Conservation (phyloP, 2,797 vertebrate species). For the Dipus sagitta region DNA sequence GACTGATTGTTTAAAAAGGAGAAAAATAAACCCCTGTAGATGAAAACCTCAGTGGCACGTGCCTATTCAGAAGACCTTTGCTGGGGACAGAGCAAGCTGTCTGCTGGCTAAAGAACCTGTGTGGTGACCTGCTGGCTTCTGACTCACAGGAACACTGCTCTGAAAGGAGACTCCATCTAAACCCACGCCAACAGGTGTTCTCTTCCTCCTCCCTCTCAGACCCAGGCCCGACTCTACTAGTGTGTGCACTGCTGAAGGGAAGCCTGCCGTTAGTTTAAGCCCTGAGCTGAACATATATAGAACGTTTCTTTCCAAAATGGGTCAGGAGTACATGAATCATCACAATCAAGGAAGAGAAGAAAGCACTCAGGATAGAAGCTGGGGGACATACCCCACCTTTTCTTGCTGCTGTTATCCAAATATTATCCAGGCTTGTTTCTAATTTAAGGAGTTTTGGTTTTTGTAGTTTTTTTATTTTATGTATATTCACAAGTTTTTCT, state of each 20-base stretch:
- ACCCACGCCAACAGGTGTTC: too few species aligned
- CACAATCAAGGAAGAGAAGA: not conserved
- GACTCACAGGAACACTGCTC: not conserved
- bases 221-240: not conserved
- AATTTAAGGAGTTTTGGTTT: not conserved
- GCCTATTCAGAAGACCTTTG: not conserved
- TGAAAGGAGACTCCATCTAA: not conserved
- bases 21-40: not conserved
- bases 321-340: not conserved
- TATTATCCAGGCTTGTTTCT: not conserved
- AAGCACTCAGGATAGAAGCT: not conserved
- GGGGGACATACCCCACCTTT: not conserved
- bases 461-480: not conserved
- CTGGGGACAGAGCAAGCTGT: not conserved
- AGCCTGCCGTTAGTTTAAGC: constrained; percentile 24
- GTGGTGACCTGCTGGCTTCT: not conserved
- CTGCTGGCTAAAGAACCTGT: not conserved
- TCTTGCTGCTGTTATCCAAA: not conserved
- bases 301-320: not conserved
- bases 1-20: not conserved
- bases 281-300: not conserved
- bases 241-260: not conserved
- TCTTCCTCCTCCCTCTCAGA: not conserved
- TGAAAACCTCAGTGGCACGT: not conserved
- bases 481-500: not conserved